Percentiles rank a stretch among this genome's conserved stretches.
These are phyloP conservation scores for Coenonympha arcania DNA, from an alignment of 2,888 invertebrate genomes.

Conservation along the genomic window DNA sequence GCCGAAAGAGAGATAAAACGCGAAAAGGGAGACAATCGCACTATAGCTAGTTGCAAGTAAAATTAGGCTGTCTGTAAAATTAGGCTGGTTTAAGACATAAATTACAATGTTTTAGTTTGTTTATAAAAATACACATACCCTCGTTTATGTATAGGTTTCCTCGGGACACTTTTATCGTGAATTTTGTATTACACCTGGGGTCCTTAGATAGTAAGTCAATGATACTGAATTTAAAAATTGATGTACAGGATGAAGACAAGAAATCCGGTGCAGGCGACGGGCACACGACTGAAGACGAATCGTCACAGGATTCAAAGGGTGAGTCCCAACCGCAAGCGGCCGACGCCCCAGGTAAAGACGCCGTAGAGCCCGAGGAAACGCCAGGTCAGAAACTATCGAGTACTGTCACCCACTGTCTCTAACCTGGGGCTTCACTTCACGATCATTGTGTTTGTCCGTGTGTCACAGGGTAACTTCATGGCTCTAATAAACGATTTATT, in stretches of 20 bases:
- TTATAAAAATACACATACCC: too few relatives aligned
- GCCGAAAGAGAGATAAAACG: too few relatives aligned
- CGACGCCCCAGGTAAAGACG: conserved; percentile 57
- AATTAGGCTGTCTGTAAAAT: too few relatives aligned
- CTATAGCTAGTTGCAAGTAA: too few relatives aligned
- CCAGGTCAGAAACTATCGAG: conserved; percentile 48
- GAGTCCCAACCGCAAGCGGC: conserved; percentile 45
- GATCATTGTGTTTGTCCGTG: conserved; percentile 5
- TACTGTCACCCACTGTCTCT: conserved; percentile 56
- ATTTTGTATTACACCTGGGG: too few relatives aligned
- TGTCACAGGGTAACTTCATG: background rate
- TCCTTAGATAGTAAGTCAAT: too few relatives aligned
- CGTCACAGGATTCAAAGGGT: conserved; percentile 73
- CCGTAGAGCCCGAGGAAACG: conserved; percentile 53
- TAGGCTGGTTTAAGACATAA: too few relatives aligned
- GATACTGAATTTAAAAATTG: background rate
- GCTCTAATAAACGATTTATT: too few relatives aligned
- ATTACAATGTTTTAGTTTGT: too few relatives aligned
- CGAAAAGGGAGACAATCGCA: too few relatives aligned
- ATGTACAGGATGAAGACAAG: conserved; percentile 67
- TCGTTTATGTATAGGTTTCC: too few relatives aligned
- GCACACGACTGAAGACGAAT: conserved; percentile 70
- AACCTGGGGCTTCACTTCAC: conserved; percentile 41
- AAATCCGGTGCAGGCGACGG: conserved; percentile 65
- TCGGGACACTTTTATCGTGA: too few relatives aligned